phyloP scores from a whole-genome alignment of 2,888 invertebrate species.

The Drosophila testacea region DNA sequence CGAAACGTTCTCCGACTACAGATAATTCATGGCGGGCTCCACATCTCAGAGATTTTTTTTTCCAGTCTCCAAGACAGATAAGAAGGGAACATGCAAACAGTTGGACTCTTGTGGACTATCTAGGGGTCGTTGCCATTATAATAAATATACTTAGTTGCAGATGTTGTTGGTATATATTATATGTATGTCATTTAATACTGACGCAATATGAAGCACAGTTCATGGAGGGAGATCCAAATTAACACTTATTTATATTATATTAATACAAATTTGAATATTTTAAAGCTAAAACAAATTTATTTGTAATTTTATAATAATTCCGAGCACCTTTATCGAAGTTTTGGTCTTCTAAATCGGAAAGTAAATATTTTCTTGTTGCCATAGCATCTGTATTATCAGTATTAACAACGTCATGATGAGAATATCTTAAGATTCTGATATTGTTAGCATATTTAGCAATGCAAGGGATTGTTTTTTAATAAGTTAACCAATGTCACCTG shows the following conservation, averaged over 20 bases:
- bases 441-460: too few relatives aligned
- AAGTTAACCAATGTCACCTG: too few relatives aligned
- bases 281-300: too few relatives aligned
- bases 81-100: conserved; percentile 29
- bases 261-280: too few relatives aligned
- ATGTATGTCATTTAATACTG: conserved; percentile 1
- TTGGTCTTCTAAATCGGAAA: too few relatives aligned
- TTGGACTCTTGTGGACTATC: conserved; percentile 11
- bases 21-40: conserved; percentile 45
- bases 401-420: too few relatives aligned
- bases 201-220: background rate
- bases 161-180: conserved; percentile 3
- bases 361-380: too few relatives aligned
- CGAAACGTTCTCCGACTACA: background rate
- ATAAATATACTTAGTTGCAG: conserved; percentile 19
- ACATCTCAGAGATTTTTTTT: conserved; percentile 11
- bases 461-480: too few relatives aligned
- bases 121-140: conserved; percentile 42
- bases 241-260: background rate
- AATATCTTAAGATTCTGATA: too few relatives aligned
- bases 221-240: background rate
- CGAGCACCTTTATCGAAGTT: too few relatives aligned
- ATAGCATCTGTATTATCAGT: too few relatives aligned
- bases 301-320: too few relatives aligned
- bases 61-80: conserved; percentile 19